Evolutionary conservation across 1,140 invertebrate genomes (phyloP).

Genomic region (Leguminivora glycinivorella): DNA sequence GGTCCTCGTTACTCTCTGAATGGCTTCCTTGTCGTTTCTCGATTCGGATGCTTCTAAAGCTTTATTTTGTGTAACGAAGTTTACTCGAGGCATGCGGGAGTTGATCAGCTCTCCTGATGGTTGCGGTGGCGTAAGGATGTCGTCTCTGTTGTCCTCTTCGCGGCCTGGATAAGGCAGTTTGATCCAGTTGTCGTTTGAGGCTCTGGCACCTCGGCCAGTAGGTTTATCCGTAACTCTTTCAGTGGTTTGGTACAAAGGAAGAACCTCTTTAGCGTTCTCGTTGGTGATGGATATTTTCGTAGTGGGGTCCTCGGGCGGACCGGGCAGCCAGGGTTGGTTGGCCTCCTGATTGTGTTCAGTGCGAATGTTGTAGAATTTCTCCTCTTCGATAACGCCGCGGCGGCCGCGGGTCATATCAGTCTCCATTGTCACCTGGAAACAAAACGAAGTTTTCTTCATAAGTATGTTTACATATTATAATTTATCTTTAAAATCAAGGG

Average conservation of each 20-base stretch:
- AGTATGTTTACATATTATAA: too few relatives aligned
- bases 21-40: conserved; percentile 71
- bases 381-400: conserved; percentile 73
- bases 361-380: conserved; percentile 68
- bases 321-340: conserved; percentile 65
- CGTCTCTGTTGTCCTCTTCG: conserved; percentile 54
- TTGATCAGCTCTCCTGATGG: conserved; percentile 70
- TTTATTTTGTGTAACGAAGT: conserved; percentile 78
- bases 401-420: conserved; percentile 50
- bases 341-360: conserved; percentile 52
- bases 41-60: conserved; percentile 73
- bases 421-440: conserved; percentile 47
- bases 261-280: conserved; percentile 48
- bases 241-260: conserved; percentile 64
- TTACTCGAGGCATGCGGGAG: conserved; percentile 75
- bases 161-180: conserved; percentile 69
- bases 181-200: conserved; percentile 76
- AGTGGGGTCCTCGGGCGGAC: conserved; percentile 59
- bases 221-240: conserved; percentile 72
- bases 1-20: conserved; percentile 64
- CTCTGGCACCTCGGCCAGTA: conserved; percentile 70
- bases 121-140: conserved; percentile 65
- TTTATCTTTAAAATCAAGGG: too few relatives aligned
- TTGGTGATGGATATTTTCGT: conserved; percentile 66
- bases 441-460: conserved; percentile 24